These are phyloP conservation scores for Hystrix cristata DNA, from an alignment of 2,113 vertebrate genomes.

Conservation along the genomic window DNA sequence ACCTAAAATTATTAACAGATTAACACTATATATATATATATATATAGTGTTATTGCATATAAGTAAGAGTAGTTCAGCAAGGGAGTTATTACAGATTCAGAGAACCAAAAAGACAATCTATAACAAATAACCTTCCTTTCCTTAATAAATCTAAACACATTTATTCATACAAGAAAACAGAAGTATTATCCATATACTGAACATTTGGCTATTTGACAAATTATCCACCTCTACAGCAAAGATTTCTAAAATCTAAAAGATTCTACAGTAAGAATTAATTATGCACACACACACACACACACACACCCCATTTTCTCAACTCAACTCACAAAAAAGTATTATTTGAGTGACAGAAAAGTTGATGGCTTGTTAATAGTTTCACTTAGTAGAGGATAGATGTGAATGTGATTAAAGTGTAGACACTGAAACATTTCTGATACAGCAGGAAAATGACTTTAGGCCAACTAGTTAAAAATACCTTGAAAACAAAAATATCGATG, in stretches of 20 bases:
- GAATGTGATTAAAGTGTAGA: background rate
- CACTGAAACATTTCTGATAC: background rate
- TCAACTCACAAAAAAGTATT: background rate
- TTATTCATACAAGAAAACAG: background rate
- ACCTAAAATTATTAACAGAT: background rate
- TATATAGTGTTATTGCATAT: background rate
- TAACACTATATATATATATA: background rate
- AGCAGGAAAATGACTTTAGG: slow-evolving; percentile 25
- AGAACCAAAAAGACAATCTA: background rate
- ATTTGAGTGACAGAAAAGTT: background rate
- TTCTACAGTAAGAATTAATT: background rate
- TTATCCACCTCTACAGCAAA: background rate
- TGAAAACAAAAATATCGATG: background rate
- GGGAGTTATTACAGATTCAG: background rate
- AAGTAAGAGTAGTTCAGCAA: background rate
- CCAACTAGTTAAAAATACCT: background rate
- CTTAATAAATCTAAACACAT: background rate
- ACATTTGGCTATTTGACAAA: background rate
- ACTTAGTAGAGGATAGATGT: background rate
- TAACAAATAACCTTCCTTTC: slow-evolving; percentile 29
- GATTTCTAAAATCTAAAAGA: slow-evolving; percentile 38
- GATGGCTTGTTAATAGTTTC: slow-evolving; percentile 8
- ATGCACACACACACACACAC: background rate
- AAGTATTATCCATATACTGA: background rate
- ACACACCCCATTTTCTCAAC: slow-evolving; percentile 9